Evolutionary conservation across 2,797 vertebrate species (phyloP).

Genomic region (Sebastes hubbsi): DNA sequence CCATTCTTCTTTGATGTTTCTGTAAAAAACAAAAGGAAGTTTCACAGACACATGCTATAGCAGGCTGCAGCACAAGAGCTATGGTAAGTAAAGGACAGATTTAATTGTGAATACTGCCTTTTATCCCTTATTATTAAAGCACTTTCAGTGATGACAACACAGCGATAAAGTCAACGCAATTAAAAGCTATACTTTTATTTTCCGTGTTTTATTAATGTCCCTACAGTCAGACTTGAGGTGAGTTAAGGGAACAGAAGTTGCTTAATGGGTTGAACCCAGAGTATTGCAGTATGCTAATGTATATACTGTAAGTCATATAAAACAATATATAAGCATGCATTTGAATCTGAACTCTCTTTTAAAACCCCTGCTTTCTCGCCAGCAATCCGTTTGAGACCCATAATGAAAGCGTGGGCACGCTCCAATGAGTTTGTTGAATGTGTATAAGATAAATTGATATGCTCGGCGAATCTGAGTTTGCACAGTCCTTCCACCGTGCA

Average conservation of each 20-base stretch:
- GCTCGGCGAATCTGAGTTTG: conserved; percentile 63
- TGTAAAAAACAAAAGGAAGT: not conserved
- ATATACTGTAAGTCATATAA: conserved; percentile 4
- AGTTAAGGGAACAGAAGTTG: not conserved
- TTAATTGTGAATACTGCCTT: not conserved
- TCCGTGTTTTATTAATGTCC: conserved; percentile 19
- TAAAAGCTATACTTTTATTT: conserved; percentile 20
- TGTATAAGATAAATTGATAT: conserved; percentile 67
- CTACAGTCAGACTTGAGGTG: conserved; percentile 5
- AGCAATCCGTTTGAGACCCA: conserved; percentile 44
- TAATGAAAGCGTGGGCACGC: conserved; percentile 61
- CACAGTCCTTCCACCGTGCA: conserved; percentile 41
- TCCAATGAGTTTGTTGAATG: conserved; percentile 56
- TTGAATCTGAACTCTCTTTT: conserved; percentile 34
- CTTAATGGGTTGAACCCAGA: conserved; percentile 30
- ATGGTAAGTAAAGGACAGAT: not conserved
- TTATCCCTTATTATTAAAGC: conserved; percentile 15
- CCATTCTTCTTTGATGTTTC: not conserved
- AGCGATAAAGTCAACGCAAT: conserved; percentile 13
- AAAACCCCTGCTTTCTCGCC: conserved; percentile 29
- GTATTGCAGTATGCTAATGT: conserved; percentile 2
- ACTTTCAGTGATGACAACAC: not conserved
- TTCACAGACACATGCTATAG: not conserved
- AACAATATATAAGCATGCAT: conserved; percentile 17
- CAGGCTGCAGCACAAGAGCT: not conserved